phyloP scores from a whole-genome alignment of 2,113 vertebrate species.

The Apistogramma diplotaenia region DNA sequence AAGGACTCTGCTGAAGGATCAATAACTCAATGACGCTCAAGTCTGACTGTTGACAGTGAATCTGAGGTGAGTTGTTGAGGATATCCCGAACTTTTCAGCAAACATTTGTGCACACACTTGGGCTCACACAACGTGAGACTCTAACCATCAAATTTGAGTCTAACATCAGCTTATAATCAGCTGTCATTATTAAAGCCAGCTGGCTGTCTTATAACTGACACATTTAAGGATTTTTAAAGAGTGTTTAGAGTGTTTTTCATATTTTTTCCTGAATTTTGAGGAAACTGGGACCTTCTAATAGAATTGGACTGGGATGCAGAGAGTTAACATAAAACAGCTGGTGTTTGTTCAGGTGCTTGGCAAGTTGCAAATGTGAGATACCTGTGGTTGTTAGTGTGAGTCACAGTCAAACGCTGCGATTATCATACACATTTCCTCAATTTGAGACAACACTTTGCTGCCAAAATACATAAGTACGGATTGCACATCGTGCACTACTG shows the following conservation, averaged over 20 bases:
- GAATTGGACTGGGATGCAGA: neutral
- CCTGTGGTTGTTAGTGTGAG: neutral
- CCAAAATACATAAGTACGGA: neutral
- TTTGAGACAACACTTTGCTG: neutral
- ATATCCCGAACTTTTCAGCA: too few relatives aligned
- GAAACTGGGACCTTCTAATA: neutral
- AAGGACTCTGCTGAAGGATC: too few relatives aligned
- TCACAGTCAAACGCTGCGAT: neutral
- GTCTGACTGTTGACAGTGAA: too few relatives aligned
- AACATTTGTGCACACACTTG: neutral
- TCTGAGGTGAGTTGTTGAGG: too few relatives aligned
- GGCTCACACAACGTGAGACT: neutral
- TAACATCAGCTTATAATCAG: too few relatives aligned
- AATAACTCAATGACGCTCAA: too few relatives aligned
- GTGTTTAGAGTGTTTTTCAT: neutral
- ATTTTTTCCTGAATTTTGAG: neutral
- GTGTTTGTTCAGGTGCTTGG: neutral
- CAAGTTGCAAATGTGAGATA: neutral
- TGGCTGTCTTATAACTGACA: neutral
- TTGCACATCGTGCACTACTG: neutral
- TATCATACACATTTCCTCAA: neutral
- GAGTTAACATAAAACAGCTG: neutral
- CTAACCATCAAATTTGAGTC: too few relatives aligned
- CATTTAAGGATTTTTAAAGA: too few relatives aligned
- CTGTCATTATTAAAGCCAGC: neutral